Evolutionary conservation across 37 sponge, comb jelly and placozoan genomes (phyloP).

Genomic region (Chondrosia reniformis): DNA sequence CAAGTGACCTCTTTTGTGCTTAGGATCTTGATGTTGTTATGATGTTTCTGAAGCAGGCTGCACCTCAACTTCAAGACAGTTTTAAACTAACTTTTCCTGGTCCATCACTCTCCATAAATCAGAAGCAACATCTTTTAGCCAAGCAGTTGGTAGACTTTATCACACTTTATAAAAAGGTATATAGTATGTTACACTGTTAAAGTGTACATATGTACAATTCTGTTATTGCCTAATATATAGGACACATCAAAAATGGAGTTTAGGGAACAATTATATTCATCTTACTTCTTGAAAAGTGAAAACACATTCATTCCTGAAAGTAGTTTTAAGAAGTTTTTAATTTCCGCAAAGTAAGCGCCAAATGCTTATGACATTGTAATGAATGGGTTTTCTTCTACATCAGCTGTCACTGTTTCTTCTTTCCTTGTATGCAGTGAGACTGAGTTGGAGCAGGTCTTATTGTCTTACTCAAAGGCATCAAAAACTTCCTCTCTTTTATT

Average conservation of each 20-base stretch:
- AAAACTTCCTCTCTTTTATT: not conserved
- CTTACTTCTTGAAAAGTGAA: not conserved
- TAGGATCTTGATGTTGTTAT: constrained; percentile 37
- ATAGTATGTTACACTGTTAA: not conserved
- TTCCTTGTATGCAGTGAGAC: not conserved
- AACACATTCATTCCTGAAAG: not conserved
- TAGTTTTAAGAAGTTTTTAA: too few species aligned
- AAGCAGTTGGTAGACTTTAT: constrained; percentile 33
- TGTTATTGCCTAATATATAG: not conserved
- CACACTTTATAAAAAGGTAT: constrained; percentile 33
- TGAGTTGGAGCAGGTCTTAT: not conserved
- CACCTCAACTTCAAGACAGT: not conserved
- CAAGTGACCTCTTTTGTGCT: not conserved
- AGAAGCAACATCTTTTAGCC: constrained; percentile 11
- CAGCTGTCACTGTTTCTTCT: not conserved
- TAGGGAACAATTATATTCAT: not conserved
- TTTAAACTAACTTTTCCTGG: not conserved
- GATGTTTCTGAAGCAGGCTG: constrained; percentile 32
- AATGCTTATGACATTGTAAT: too few species aligned
- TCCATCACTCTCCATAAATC: not conserved
- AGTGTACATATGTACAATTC: not conserved
- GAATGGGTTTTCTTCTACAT: not conserved
- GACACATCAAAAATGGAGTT: not conserved
- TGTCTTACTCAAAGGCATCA: not conserved
- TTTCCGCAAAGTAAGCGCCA: too few species aligned